phyloP scores from a whole-genome alignment of 2,113 vertebrate genomes.

The Furnarius figulus region DNA sequence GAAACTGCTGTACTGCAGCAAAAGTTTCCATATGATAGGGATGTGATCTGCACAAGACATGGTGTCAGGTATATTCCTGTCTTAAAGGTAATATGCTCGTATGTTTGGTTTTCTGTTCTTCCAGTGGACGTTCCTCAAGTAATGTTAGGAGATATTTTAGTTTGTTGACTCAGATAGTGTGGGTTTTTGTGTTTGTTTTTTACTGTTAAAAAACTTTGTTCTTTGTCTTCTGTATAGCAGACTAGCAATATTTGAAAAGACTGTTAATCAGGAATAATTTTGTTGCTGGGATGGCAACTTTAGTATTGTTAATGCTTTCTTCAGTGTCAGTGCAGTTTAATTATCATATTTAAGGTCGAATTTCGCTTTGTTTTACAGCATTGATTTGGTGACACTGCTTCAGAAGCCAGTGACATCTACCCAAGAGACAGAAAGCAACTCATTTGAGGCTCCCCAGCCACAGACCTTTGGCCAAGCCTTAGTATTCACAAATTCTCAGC shows the following conservation, averaged over 20 bases:
- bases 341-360: neutral
- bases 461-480: conserved; percentile 90
- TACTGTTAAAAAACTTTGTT: neutral
- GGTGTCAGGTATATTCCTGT: neutral
- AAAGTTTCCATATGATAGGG: neutral
- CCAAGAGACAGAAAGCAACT: conserved; percentile 75
- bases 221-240: neutral
- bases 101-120: neutral
- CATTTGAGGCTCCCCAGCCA: conserved; percentile 79
- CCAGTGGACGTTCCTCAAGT: neutral
- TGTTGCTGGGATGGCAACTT: neutral
- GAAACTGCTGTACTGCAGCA: neutral
- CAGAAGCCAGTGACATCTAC: conserved; percentile 79
- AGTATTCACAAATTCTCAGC: conserved; percentile 96
- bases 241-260: neutral
- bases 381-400: conserved; percentile 84
- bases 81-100: neutral
- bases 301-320: neutral
- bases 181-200: neutral
- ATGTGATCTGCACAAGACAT: neutral
- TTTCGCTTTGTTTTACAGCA: conserved; percentile 72
- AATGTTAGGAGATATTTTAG: neutral
- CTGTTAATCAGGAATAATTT: neutral
- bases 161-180: neutral
- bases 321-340: neutral